These are phyloP conservation scores for Paedocypris sp. DNA, from an alignment of 2,113 vertebrate genomes.

Conservation along the genomic window DNA sequence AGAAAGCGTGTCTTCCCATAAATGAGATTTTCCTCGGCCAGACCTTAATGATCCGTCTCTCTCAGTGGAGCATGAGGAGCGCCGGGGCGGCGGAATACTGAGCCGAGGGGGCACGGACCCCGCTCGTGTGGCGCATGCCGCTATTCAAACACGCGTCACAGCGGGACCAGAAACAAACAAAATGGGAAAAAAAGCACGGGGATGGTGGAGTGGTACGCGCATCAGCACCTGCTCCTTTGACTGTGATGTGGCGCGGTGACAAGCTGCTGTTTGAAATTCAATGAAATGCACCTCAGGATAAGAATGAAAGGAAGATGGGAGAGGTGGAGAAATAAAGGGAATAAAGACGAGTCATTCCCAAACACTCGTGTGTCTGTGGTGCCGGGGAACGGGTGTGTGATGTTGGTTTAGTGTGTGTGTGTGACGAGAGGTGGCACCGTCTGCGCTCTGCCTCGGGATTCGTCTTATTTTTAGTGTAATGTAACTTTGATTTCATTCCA, in stretches of 20 bases:
- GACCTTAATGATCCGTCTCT: slow-evolving; percentile 22
- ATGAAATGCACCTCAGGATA: slow-evolving; percentile 10
- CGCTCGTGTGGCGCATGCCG: slow-evolving; percentile 10
- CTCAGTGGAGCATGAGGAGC: slow-evolving; percentile 11
- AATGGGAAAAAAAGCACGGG: slow-evolving; percentile 13
- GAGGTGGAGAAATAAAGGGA: neutral
- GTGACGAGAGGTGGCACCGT: neutral
- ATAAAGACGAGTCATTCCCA: neutral
- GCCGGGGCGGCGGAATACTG: slow-evolving; percentile 8
- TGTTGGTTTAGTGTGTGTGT: neutral
- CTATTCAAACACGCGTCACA: slow-evolving; percentile 18
- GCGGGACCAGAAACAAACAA: slow-evolving; percentile 15
- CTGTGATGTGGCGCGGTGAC: slow-evolving; percentile 12
- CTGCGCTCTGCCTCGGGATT: too few species aligned
- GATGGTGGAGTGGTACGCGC: neutral
- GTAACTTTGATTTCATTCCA: too few species aligned
- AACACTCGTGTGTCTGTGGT: neutral
- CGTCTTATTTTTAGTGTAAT: too few species aligned
- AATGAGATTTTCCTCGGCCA: slow-evolving; percentile 19
- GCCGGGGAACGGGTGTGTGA: neutral
- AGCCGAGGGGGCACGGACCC: neutral
- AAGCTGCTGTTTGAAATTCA: slow-evolving; percentile 22
- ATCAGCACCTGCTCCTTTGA: slow-evolving; percentile 14
- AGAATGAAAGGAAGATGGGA: neutral
- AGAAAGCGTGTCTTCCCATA: slow-evolving; percentile 17